Conservation (phyloP, 2,797 vertebrate species). For the Schizopygopsis pylzovi region DNA sequence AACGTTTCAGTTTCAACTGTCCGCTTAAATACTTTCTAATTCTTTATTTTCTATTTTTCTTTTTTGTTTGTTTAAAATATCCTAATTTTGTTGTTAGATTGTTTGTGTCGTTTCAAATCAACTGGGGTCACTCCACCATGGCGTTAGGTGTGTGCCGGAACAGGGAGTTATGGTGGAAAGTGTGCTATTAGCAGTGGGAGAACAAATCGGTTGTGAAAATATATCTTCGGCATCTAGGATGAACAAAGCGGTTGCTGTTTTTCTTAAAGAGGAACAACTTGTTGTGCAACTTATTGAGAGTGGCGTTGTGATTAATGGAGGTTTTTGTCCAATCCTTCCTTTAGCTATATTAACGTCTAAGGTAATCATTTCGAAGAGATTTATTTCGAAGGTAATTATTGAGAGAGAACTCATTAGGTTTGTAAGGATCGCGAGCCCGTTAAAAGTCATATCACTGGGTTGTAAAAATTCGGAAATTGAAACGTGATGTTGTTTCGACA, state of each 20-base stretch:
- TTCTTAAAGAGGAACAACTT: not conserved
- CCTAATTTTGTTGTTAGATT: no score
- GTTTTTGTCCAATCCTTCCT: not conserved
- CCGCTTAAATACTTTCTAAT: no score
- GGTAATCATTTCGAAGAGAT: not conserved
- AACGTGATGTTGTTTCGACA: not conserved
- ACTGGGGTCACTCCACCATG: not conserved
- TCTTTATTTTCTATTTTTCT: no score
- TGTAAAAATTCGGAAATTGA: not conserved
- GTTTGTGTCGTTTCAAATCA: no score
- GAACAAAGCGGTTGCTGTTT: not conserved
- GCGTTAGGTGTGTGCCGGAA: not conserved
- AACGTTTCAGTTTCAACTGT: no score
- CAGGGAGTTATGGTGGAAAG: not conserved
- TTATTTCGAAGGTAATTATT: not conserved
- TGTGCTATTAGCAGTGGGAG: not conserved
- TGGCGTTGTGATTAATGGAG: not conserved
- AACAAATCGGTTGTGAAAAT: not conserved
- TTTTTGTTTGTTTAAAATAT: no score
- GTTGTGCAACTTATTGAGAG: not conserved
- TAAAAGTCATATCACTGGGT: not conserved
- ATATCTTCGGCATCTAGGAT: not conserved
- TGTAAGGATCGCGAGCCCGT: not conserved
- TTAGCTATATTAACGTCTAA: not conserved
- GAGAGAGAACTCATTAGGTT: not conserved